Conservation (phyloP, 2,888 invertebrate species). For the Fabriciana adippe region DNA sequence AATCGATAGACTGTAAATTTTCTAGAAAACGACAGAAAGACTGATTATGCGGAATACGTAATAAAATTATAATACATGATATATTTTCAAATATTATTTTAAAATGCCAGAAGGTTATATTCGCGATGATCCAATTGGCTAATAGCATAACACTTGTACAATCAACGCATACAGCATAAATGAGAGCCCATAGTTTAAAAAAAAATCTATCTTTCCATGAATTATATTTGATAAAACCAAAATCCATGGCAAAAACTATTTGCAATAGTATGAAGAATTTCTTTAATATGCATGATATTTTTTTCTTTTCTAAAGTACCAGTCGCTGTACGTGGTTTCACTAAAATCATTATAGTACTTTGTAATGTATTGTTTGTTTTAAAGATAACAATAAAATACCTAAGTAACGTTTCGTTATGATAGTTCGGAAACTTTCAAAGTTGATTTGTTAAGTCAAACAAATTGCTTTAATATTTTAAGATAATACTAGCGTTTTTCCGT, state of each 20-base stretch:
- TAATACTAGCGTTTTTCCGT: no score
- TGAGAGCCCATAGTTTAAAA: neutral
- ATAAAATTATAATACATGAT: neutral
- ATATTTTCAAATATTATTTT: neutral
- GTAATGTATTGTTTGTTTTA: no score
- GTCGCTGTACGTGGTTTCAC: no score
- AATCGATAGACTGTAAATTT: slow-evolving; percentile 5
- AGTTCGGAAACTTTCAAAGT: no score
- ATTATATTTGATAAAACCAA: slow-evolving; percentile 1
- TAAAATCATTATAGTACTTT: no score
- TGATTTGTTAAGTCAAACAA: no score
- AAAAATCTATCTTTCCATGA: neutral
- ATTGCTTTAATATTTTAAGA: no score
- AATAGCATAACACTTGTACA: neutral
- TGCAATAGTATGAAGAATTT: slow-evolving; percentile 1
- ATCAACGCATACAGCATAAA: neutral
- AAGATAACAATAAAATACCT: no score
- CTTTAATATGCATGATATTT: neutral
- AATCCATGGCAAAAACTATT: neutral
- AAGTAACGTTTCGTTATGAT: no score
- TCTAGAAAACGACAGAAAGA: slow-evolving; percentile 2
- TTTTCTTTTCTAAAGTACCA: no score
- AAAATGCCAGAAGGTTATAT: neutral
- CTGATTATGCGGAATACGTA: neutral
- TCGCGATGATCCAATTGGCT: neutral